Percentiles rank a stretch among this genome's conserved stretches.
These are phyloP conservation scores for Zaprionus capensis DNA, from an alignment of 1,140 invertebrate species.

Conservation along the genomic window DNA sequence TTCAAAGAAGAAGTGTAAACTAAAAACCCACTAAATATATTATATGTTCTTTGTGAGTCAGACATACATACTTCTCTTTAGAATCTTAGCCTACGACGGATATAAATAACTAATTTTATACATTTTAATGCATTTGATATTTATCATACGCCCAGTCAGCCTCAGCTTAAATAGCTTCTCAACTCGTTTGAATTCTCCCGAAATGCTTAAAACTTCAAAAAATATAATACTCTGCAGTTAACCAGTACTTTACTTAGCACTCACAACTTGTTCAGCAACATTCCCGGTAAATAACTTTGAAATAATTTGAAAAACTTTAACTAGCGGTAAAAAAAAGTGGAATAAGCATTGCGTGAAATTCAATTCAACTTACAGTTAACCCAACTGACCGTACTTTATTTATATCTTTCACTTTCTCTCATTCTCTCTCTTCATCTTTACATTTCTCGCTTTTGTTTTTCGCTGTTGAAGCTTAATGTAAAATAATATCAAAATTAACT, in stretches of 20 bases:
- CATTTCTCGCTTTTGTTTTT: not conserved
- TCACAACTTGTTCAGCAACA: not conserved
- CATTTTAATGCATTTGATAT: not conserved
- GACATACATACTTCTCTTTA: too few species aligned
- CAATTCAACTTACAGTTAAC: constrained; percentile 4
- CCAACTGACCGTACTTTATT: too few species aligned
- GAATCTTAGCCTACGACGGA: too few species aligned
- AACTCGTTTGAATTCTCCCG: not conserved
- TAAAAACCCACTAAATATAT: too few species aligned
- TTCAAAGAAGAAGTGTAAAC: too few species aligned
- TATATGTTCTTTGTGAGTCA: too few species aligned
- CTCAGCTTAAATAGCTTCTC: too few species aligned
- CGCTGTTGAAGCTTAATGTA: not conserved
- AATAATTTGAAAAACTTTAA: not conserved
- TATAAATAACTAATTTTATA: not conserved
- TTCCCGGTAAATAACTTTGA: not conserved
- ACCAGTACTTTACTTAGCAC: not conserved
- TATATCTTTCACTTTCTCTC: not conserved
- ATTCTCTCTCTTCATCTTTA: not conserved
- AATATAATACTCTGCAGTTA: not conserved
- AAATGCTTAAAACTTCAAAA: not conserved
- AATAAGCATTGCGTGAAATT: constrained; percentile 16
- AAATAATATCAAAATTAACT: constrained; percentile 32
- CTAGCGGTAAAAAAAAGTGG: not conserved
- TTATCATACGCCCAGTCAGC: not conserved